These are phyloP conservation scores for Drosophila differens DNA, from an alignment of 2,888 invertebrate genomes.

Conservation along the genomic window DNA sequence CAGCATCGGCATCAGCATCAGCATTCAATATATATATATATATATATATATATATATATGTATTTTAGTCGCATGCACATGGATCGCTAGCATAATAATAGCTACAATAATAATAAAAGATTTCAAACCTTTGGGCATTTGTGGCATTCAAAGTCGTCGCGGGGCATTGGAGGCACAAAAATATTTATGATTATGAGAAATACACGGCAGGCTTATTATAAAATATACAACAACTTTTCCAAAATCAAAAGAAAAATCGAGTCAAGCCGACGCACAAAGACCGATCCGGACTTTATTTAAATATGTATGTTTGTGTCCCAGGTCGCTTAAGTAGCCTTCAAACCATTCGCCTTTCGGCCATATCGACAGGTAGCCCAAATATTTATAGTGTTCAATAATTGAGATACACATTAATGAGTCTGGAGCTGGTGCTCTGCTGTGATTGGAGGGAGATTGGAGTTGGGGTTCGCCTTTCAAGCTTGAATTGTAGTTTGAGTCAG, in stretches of 20 bases:
- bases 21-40: not conserved
- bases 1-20: conserved; percentile 29
- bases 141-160: conserved; percentile 48
- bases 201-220: conserved; percentile 79
- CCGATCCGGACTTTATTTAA: conserved; percentile 66
- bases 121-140: conserved; percentile 60
- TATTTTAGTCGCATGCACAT: conserved; percentile 42
- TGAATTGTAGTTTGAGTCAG: conserved; percentile 40
- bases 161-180: conserved; percentile 63
- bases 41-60: not conserved
- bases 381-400: conserved; percentile 84
- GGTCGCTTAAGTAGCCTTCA: conserved; percentile 65
- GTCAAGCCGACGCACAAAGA: conserved; percentile 61
- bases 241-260: conserved; percentile 77
- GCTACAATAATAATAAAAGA: conserved; percentile 62
- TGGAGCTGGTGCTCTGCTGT: conserved; percentile 18
- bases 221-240: conserved; percentile 78
- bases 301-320: conserved; percentile 60
- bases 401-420: conserved; percentile 83
- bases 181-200: conserved; percentile 81
- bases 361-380: conserved; percentile 84
- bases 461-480: conserved; percentile 7
- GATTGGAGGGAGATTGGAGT: conserved; percentile 15
- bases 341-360: conserved; percentile 50
- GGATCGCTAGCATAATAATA: conserved; percentile 37